phyloP scores from a whole-genome alignment of 2,113 vertebrate species.

The Podilymbus podiceps region DNA sequence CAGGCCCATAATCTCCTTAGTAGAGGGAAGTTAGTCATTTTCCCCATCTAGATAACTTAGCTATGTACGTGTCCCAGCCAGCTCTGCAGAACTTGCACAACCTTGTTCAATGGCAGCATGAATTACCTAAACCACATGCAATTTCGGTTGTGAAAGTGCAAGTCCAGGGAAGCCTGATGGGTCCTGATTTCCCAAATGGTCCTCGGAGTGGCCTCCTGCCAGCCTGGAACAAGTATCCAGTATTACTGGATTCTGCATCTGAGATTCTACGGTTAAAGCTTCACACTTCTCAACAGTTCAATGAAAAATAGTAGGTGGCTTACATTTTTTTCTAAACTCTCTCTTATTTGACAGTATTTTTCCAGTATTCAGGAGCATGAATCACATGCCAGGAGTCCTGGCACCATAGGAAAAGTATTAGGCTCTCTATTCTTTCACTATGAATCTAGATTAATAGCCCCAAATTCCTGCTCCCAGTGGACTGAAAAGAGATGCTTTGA shows the following conservation, averaged over 20 bases:
- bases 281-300: background rate
- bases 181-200: background rate
- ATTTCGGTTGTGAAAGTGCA: background rate
- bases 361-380: background rate
- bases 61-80: background rate
- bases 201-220: background rate
- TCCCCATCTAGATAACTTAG: background rate
- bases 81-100: background rate
- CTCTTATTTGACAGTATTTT: background rate
- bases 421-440: background rate
- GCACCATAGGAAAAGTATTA: background rate
- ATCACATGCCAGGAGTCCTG: background rate
- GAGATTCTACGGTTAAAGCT: background rate
- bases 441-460: background rate
- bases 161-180: background rate
- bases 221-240: background rate
- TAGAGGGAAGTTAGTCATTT: background rate
- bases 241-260: background rate
- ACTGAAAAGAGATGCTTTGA: background rate
- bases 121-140: background rate
- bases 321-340: background rate
- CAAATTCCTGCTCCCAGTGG: background rate
- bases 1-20: background rate
- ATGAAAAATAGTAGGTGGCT: constrained; percentile 2
- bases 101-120: background rate